A percentile compares a stretch with the other conserved stretches of the same genome.
These are phyloP conservation scores for Grapholita molesta DNA, from an alignment of 1,140 invertebrate genomes.

Conservation along the genomic window DNA sequence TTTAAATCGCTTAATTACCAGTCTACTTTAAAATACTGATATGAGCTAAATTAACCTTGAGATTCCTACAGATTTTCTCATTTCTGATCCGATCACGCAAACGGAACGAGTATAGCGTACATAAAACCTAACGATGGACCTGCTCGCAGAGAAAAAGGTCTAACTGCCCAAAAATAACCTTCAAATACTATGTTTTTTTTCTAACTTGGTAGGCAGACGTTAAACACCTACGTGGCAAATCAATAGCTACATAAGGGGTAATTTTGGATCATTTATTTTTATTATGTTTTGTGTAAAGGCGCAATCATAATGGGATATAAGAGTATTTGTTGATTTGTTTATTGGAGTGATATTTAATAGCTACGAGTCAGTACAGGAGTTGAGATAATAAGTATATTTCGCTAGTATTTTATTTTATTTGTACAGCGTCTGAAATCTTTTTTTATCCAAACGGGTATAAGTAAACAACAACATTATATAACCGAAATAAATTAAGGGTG, in stretches of 20 bases:
- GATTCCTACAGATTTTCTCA: neutral
- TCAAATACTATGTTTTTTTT: neutral
- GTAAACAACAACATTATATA: too few relatives aligned
- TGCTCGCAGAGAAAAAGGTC: neutral
- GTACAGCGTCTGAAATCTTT: too few relatives aligned
- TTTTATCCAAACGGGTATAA: too few relatives aligned
- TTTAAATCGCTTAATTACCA: too few relatives aligned
- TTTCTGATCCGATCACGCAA: neutral
- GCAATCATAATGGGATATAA: neutral
- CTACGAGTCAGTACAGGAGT: neutral
- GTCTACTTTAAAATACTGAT: neutral
- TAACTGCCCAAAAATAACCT: neutral
- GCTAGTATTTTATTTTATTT: neutral
- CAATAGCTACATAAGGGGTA: neutral
- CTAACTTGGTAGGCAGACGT: neutral
- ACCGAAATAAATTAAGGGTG: too few relatives aligned
- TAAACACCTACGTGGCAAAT: neutral
- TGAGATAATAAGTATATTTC: neutral
- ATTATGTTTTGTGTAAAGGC: neutral
- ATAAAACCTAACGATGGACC: neutral
- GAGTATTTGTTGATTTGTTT: neutral
- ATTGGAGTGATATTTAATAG: neutral
- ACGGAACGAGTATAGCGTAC: neutral
- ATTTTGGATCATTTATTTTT: neutral
- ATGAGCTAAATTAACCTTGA: neutral